These are phyloP conservation scores for Epinephelus moara DNA, from an alignment of 2,113 vertebrate genomes.

Conservation along the genomic window DNA sequence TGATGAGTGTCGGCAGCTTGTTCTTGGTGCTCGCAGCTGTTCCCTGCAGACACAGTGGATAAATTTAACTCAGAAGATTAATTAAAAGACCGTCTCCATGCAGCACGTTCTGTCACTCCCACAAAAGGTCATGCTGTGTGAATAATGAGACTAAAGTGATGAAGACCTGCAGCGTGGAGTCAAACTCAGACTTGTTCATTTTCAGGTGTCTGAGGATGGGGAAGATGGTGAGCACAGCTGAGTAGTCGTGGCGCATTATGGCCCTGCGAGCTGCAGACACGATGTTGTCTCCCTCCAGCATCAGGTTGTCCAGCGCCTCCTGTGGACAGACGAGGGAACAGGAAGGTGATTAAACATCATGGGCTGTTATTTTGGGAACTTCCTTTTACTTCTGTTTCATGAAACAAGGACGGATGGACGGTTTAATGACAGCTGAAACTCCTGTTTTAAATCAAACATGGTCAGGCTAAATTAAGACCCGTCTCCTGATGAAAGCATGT, in stretches of 20 bases:
- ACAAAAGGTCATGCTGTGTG: background rate
- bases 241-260: slow-evolving; percentile 95
- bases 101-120: background rate
- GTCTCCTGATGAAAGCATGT: too few species aligned
- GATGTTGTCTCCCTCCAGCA: slow-evolving; percentile 97
- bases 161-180: slow-evolving; percentile 93
- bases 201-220: slow-evolving; percentile 97
- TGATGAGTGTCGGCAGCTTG: slow-evolving; percentile 96
- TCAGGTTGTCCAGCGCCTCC: slow-evolving; percentile 96
- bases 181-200: slow-evolving; percentile 95
- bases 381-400: too few species aligned
- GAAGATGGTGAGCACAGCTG: slow-evolving; percentile 95
- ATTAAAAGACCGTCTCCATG: too few species aligned
- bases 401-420: too few species aligned
- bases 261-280: slow-evolving; percentile 93
- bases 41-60: slow-evolving; percentile 83
- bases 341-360: too few species aligned
- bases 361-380: too few species aligned
- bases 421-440: too few species aligned
- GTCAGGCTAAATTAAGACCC: too few species aligned
- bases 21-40: slow-evolving; percentile 98
- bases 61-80: too few species aligned
- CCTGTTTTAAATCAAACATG: too few species aligned
- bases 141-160: background rate
- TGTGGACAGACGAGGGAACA: slow-evolving; percentile 60